Base-by-base conservation (phyloP, 2,113 vertebrate species). In the Benitochromis conjunctus region DNA sequence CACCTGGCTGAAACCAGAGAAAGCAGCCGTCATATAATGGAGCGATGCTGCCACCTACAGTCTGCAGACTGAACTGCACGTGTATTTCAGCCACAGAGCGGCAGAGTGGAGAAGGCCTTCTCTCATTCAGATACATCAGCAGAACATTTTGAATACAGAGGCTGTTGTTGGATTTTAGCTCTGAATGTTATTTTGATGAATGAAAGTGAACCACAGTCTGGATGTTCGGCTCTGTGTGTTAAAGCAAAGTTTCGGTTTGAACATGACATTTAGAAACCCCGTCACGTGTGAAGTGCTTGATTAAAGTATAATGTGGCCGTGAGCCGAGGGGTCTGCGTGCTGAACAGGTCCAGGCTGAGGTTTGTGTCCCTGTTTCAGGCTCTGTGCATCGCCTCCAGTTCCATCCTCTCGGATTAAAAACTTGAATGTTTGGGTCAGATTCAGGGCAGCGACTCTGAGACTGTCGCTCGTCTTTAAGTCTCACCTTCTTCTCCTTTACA, bases 401-500 rank as follows among this genome's bases (percentile, higher is more conserved):
- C n/a, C n/a, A n/a, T n/a, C n/a, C n/a, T n/a, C n/a, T n/a, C n/a
- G n/a, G n/a, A n/a, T n/a, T n/a, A n/a, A n/a, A n/a, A n/a, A n/a
- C n/a, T n/a, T n/a, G n/a, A n/a, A n/a, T n/a, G n/a, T n/a, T n/a
- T n/a, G n/a, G n/a, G 24, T 26, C 54, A 24, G 54, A 55, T 55
- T 55, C 5, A 24, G 5, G n/a, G 54, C n/a, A 11, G 0, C n/a
- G 5, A 24, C 54, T 56, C 7, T 0, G 24, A 31, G 26, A 5
- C 14, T 58, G 26, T 58, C 5, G 26, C 57, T 58, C 26, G 4
- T 60, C 29, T 53, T 19, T 3, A 18, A 7, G 7, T 6, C 12
- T 26, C 26, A 26, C 26, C 34, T 46, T 41, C 62, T 29, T 74
- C 13, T 41, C 3, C 76, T 48, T 53, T 93, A 5, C 88, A 99